Percentiles rank a stretch among this genome's conserved stretches.
Evolutionary conservation across 2,113 vertebrate species (phyloP).

Genomic region (Nibea coibor): DNA sequence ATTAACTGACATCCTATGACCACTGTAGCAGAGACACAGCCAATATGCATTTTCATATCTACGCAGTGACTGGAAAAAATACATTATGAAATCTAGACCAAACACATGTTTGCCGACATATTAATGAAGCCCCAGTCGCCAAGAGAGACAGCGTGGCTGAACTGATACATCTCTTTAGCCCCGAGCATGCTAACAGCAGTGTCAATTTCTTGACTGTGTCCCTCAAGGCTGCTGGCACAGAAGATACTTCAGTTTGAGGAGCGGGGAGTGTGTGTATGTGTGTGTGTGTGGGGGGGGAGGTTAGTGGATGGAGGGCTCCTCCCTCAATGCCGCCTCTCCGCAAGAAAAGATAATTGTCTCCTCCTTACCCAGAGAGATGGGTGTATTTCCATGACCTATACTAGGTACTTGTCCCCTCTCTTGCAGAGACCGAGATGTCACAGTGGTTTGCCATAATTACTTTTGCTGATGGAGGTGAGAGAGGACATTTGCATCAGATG

Average conservation of each 20-base stretch:
- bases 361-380: constrained; percentile 66
- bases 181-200: constrained; percentile 48
- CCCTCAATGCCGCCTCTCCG: constrained; percentile 47
- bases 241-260: constrained; percentile 56
- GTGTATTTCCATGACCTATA: constrained; percentile 80
- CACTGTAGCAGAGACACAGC: constrained; percentile 7
- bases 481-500: constrained; percentile 80
- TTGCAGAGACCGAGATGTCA: constrained; percentile 65
- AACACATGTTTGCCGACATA: constrained; percentile 53
- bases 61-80: constrained; percentile 36
- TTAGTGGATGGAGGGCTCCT: constrained; percentile 49
- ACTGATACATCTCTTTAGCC: constrained; percentile 47
- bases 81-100: constrained; percentile 38
- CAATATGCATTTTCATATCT: constrained; percentile 35
- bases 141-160: constrained; percentile 19
- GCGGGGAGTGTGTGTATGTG: background rate
- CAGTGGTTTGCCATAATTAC: constrained; percentile 81
- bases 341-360: constrained; percentile 77
- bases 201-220: constrained; percentile 55
- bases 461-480: constrained; percentile 83
- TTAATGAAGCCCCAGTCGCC: constrained; percentile 49
- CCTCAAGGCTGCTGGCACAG: constrained; percentile 54
- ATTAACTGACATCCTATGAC: constrained; percentile 12
- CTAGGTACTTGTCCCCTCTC: constrained; percentile 60
- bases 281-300: background rate